These are phyloP conservation scores for Onychostruthus taczanowskii DNA, from an alignment of 2,113 vertebrate species.

Conservation along the genomic window DNA sequence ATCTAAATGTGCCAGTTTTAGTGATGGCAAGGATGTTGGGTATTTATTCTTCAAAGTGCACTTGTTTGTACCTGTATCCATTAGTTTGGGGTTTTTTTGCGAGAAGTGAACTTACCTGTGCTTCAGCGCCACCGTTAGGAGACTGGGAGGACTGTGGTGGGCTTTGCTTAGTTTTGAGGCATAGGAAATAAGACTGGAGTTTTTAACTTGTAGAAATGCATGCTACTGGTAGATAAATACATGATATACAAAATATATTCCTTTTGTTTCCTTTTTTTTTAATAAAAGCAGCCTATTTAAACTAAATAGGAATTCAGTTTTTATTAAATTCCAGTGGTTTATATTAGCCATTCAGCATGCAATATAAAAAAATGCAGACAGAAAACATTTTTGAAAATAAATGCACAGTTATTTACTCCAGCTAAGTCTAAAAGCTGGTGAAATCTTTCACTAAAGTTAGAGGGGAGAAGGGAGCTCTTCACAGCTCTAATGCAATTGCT, in stretches of 20 bases:
- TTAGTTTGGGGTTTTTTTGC: not conserved
- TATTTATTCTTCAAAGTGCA: not conserved
- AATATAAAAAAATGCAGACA: not conserved
- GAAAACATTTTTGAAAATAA: slow-evolving; percentile 17
- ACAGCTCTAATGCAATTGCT: not conserved
- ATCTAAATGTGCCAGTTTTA: not conserved
- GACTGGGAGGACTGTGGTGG: not conserved
- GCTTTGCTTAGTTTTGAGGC: not conserved
- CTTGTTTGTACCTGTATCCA: not conserved
- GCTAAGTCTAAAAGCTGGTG: not conserved
- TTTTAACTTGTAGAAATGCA: not conserved
- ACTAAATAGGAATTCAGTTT: not conserved
- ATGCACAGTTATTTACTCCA: not conserved
- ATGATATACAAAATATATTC: not conserved
- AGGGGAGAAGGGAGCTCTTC: not conserved
- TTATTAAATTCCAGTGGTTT: slow-evolving; percentile 14
- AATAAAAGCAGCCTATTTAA: slow-evolving; percentile 39
- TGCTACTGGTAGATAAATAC: not conserved
- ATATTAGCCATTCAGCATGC: not conserved
- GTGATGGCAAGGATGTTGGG: not conserved
- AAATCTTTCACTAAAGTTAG: not conserved
- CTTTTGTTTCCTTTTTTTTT: not conserved
- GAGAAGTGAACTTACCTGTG: not conserved
- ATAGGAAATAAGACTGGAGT: not conserved
- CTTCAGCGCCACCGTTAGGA: slow-evolving; percentile 41